A percentile compares a stretch with the other conserved stretches of the same genome.
phyloP scores from a whole-genome alignment of 2,888 invertebrate species.

The Cremastinae sp. region DNA sequence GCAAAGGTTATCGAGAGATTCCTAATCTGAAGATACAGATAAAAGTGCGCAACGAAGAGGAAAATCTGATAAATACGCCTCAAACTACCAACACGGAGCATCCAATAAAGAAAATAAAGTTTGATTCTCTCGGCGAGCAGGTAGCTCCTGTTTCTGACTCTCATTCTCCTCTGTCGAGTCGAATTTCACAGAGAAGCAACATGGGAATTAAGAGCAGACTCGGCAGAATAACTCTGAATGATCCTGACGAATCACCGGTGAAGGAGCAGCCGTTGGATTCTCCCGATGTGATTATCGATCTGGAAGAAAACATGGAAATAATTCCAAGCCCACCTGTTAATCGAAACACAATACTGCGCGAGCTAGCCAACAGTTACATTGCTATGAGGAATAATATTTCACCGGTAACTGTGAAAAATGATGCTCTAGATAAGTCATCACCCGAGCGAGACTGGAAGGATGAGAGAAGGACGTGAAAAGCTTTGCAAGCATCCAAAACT shows the following conservation, averaged over 20 bases:
- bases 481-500: background rate
- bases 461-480: background rate
- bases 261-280: background rate
- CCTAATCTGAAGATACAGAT: constrained; percentile 1
- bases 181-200: too few relatives aligned
- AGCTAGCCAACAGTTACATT: background rate
- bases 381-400: background rate
- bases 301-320: background rate
- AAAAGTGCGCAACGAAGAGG: background rate
- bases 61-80: background rate
- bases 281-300: background rate
- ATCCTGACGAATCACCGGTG: background rate
- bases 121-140: background rate
- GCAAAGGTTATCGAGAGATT: background rate
- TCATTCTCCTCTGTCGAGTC: background rate
- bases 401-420: background rate
- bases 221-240: too few relatives aligned
- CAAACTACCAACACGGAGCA: background rate
- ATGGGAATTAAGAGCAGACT: too few relatives aligned
- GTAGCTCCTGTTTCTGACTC: background rate
- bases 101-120: background rate
- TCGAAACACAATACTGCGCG: background rate
- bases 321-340: background rate
- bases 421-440: background rate
- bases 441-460: constrained; percentile 24